phyloP scores from a whole-genome alignment of 2,113 vertebrate genomes.

The Mobula birostris region DNA sequence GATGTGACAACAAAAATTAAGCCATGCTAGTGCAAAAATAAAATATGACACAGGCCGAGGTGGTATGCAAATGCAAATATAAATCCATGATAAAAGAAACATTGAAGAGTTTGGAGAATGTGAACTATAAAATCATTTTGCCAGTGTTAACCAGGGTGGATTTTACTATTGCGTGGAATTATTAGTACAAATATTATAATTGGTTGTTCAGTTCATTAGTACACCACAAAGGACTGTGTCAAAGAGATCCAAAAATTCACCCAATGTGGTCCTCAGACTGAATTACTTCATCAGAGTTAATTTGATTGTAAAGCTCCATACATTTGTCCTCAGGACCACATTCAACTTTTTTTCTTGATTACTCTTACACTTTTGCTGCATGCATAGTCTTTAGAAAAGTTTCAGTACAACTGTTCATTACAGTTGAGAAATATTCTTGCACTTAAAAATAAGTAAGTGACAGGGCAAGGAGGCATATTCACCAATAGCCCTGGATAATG shows the following conservation, averaged over 20 bases:
- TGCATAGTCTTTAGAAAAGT: neutral
- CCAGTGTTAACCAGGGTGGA: neutral
- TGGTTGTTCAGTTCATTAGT: neutral
- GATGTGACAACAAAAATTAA: neutral
- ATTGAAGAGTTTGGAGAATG: neutral
- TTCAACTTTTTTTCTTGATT: neutral
- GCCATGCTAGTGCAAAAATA: neutral
- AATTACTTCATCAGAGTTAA: neutral
- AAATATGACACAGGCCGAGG: neutral
- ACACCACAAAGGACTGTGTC: neutral
- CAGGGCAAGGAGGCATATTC: neutral
- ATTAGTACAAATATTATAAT: neutral
- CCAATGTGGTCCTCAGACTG: neutral
- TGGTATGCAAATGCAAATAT: neutral
- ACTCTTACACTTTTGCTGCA: neutral
- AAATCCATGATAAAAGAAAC: neutral
- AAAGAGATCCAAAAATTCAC: neutral
- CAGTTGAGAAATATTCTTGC: neutral
- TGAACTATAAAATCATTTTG: neutral
- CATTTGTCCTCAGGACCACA: neutral
- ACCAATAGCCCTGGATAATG: neutral
- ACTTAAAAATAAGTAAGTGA: neutral
- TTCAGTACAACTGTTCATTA: neutral
- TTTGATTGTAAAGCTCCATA: neutral
- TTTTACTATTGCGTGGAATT: neutral